Conservation (phyloP, 2,797 vertebrate genomes). For the Etheostoma perlongum region DNA sequence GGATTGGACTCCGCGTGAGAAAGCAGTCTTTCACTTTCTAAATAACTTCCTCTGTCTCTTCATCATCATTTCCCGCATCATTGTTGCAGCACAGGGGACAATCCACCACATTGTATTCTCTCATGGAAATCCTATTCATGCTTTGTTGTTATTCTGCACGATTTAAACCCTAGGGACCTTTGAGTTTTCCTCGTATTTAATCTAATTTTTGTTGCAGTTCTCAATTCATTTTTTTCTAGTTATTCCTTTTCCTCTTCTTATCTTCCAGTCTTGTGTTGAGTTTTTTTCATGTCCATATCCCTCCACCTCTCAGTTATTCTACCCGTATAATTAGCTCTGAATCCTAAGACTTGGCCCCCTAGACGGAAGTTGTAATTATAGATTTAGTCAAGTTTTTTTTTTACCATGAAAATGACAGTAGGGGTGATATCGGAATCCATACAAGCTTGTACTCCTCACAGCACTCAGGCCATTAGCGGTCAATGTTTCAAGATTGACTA, state of each 20-base stretch:
- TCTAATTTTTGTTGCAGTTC: neutral
- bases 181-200: conserved; percentile 5
- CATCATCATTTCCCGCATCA: conserved; percentile 13
- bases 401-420: conserved; percentile 50
- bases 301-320: conserved; percentile 21
- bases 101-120: neutral
- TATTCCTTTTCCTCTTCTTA: neutral
- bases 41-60: conserved; percentile 27
- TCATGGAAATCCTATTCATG: conserved; percentile 20
- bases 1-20: conserved; percentile 49
- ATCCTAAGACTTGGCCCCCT: conserved; percentile 38
- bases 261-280: neutral
- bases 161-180: conserved; percentile 25
- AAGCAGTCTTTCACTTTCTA: conserved; percentile 37
- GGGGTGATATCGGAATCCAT: conserved; percentile 46
- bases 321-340: conserved; percentile 38
- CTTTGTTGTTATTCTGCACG: conserved; percentile 20
- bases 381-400: conserved; percentile 49
- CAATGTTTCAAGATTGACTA: conserved; percentile 46
- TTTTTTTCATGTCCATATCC: conserved; percentile 1
- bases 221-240: neutral
- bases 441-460: neutral
- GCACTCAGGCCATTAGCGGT: conserved; percentile 56
- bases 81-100: conserved; percentile 24
- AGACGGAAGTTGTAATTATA: conserved; percentile 57